Base-by-base conservation (phyloP, 2,888 invertebrate genomes). In the Cepaea hortensis region DNA sequence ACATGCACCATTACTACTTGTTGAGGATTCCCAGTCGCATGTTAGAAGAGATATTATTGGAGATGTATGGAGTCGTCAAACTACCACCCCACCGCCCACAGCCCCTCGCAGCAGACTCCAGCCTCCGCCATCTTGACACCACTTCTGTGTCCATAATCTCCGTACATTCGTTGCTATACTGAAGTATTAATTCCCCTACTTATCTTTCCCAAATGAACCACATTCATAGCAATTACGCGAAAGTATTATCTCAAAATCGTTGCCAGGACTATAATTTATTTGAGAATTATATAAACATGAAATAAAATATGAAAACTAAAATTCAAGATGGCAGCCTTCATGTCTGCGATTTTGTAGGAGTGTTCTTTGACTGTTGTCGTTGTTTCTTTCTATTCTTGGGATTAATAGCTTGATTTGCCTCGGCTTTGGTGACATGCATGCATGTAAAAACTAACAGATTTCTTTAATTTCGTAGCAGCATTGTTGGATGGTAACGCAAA, bases 261-360 rank as follows among this genome's bases (percentile, higher is more conserved):
- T 23, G n/a, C n/a, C 9, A 5, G 6, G 23, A 7, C 18, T 3
- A 55, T 61, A 46, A 61, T 77, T 77, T 77, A n/a, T 77, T 55
- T 11, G 55, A n/a, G 11, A 23, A 81, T 50, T 81, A n/a, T 81
- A 23, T 68, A 82, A 70, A 82, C 46, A 75, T 70, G 35, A 35
- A 23, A 68, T 68, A 77, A 81, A 86, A 84, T 84, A 55, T 84
- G 55, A 83, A 48, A 55, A 80, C 84, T 83, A 79, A 83, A 84
- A 84, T 87, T 84, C 87, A 87, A 87, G 75, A 87, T 87, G 87
- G 87, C 87, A 87, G 87, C 87, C 87, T 80, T 87, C 87, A 87
- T 87, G 72, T 87, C 84, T 62, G 84, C 73, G 76, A 81, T 81
- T 70, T 70, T 3, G 70, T 50, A 46, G 76, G 23, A 70, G 70